phyloP scores from a whole-genome alignment of 1,140 invertebrate species.

The Metopolophium dirhodum region DNA sequence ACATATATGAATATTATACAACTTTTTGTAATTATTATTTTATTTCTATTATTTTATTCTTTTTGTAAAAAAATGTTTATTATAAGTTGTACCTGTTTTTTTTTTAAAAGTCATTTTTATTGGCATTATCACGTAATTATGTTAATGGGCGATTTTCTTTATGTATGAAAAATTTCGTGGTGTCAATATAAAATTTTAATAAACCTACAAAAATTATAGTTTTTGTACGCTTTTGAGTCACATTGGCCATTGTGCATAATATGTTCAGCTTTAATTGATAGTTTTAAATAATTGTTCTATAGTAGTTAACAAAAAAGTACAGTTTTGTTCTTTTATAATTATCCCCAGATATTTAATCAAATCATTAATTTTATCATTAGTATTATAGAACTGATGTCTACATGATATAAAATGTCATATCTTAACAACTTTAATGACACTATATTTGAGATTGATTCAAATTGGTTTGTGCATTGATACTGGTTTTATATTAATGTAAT shows the following conservation, averaged over 20 bases:
- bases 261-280: background rate
- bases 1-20: constrained; percentile 25
- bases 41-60: constrained; percentile 16
- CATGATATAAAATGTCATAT: background rate
- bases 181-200: constrained; percentile 37
- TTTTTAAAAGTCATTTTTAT: constrained; percentile 37
- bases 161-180: background rate
- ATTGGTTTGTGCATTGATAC: background rate
- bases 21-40: constrained; percentile 52
- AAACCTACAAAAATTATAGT: background rate
- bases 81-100: constrained; percentile 36
- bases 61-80: constrained; percentile 54
- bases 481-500: background rate
- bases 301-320: background rate
- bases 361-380: background rate
- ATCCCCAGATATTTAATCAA: background rate
- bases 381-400: background rate
- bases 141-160: constrained; percentile 14
- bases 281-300: background rate
- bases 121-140: background rate
- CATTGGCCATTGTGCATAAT: background rate
- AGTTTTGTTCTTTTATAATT: background rate
- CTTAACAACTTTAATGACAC: background rate
- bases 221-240: background rate
- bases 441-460: background rate